Evolutionary conservation across 2,888 invertebrate species (phyloP), one percentile per base, ranked within the genome.

Genomic region (Dicyrtomina minuta): DNA sequence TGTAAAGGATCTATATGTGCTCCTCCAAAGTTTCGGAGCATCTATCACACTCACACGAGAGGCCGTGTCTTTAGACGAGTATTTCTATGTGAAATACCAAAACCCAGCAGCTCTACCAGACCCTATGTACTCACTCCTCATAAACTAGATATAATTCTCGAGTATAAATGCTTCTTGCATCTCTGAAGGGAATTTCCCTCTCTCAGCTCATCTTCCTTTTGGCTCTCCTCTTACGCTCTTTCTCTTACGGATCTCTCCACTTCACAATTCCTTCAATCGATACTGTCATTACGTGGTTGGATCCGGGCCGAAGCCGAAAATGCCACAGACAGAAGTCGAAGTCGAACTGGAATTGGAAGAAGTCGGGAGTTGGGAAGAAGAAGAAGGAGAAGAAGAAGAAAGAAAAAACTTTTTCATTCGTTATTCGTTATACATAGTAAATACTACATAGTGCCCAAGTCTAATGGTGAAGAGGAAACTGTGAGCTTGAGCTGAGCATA

Each of bases 261-360:
- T 62, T 61, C 62, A 51, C 51, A 62, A 33, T 64, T 39, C n/a
- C 60, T 46, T 71, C 71, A 72, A 72, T 72, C 72, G 69, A 72
- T 72, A 67, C 64, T 66, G 69, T 69, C 72, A 72, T 72, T 72
- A 72, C 66, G 69, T 66, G 69, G 69, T 72, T 72, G 66, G 68
- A 72, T 69, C 69, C 61, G 53, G 60, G 41, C 56, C 70, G 41
- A 58, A 58, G 22, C 33, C 12, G 55, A 60, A 60, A 60, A 64
- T 64, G 64, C 59, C 64, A 64, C 66, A 66, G 58, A 58, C 33
- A 66, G 58, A 58, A 20, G 24, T 22, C 13, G 39, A 39, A 62
- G n/a, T n/a, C n/a, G n/a, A n/a, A n/a, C n/a, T n/a, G n/a, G 53
- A 53, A 20, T 22, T 17, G 22, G 22, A 53, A 53, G 4, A 10